Base-by-base conservation (phyloP, 2,113 vertebrate species). In the Gambusia affinis region DNA sequence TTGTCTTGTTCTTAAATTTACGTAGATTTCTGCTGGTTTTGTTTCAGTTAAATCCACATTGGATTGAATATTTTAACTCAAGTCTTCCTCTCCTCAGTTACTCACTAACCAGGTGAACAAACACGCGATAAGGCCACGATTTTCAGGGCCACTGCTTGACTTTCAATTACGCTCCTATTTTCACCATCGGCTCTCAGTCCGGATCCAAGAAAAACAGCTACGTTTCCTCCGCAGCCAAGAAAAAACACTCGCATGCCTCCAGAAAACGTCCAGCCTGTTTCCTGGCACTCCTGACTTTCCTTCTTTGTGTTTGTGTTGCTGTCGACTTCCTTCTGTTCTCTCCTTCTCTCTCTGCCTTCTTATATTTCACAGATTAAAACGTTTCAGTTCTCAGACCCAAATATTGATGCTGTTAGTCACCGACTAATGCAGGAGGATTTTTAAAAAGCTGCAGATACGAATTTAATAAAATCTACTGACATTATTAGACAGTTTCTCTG, bases 101-200 rank as follows among this genome's bases (percentile, higher is more conserved):
- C 76, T 88, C 68, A 29, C 85, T 93, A 92, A 93, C 91, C 91
- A 94, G 92, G 91, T 93, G 91, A 89, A 92, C 93, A 95, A 95
- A 95, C 93, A 94, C 83, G 85, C 91, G 93, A 94, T 94, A 95
- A 94, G 89, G 83, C 89, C 68, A 65, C 87, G 79, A 91, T 91
- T 94, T 89, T 91, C 60, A 29, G 67, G 73, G 87, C 92, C 67
- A 81, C 81, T 76, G 88, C 70, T 87, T 85, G 82, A 85, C 85
- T 87, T 89, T 88, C 81, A 88, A 79, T 89, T 87, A 84, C 15
- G 4, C 65, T 76, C 82, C 84, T 82, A 76, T 90, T 89, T 89
- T 87, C 71, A 63, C 71, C 73, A 27, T 79, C 82, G 61, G 57
- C 24, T 44, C 78, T 82, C 82, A 6, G 63, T 67, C 65, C 30